Evolutionary conservation across 2,797 vertebrate genomes (phyloP), one percentile per base, ranked within the genome.

Genomic region (Threskiornis aethiopicus): DNA sequence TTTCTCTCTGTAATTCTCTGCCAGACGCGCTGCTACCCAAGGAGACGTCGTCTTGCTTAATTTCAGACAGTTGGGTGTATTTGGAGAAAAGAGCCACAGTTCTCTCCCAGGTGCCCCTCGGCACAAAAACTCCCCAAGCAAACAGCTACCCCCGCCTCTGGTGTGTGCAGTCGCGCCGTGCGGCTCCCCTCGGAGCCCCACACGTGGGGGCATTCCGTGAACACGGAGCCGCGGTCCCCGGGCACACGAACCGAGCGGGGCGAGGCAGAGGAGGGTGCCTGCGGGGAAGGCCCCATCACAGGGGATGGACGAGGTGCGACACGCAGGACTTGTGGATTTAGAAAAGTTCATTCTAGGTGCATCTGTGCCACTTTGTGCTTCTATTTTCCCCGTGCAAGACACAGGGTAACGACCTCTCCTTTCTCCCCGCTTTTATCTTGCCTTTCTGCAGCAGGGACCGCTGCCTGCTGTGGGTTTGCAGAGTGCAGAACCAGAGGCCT

Each of bases 361-460:
- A 5, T 31, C 55, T 44, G 17, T 42, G 22, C 31, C 18, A 9
- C 14, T 21, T 54, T 69, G 17, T 41, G 66, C 22, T 57, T 21
- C 57, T 64, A 0, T 79, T 93, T 79, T 33, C 21, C 16, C 12
- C 6, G 1, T 10, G 15, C 65, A 16, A 37, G 37, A 29, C 5
- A 10, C 16, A 49, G 25, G 3, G 16, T 7, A 13, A 17, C 0
- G 4, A 16, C 5, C 21, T 70, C 52, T 54, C 16, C 55, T 65
- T 17, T 24, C 55, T n/a, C 5, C 26, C 5, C 26, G 3, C 26
- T 52, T 14, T 31, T 26, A 0, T 13, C n/a, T 42, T 16, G 31
- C 39, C 19, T 57, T 20, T 44, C 59, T 5, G 28, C 1, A 1
- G 39, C 0, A 0, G 22, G 52, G 66, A 12, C 13, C 0, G 0